phyloP scores from a whole-genome alignment of 2,113 vertebrate genomes.

The Orycteropus afer region DNA sequence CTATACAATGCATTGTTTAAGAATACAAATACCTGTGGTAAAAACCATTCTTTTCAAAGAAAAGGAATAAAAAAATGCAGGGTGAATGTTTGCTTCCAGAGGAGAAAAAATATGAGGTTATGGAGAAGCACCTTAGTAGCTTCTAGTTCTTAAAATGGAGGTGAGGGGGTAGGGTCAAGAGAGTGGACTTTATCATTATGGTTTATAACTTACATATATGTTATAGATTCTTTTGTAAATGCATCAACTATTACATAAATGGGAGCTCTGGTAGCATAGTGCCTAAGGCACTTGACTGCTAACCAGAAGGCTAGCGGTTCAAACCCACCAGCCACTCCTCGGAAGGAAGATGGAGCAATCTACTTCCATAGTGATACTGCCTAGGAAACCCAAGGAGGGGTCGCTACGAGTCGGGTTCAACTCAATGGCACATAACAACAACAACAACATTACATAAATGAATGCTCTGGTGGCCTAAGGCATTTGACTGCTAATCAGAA shows the following conservation, averaged over 20 bases:
- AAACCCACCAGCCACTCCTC: too few relatives aligned
- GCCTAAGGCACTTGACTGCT: too few relatives aligned
- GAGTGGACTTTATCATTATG: background rate
- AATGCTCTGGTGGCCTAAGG: too few relatives aligned
- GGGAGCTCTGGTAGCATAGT: too few relatives aligned
- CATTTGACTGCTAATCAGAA: too few relatives aligned
- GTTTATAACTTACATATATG: background rate
- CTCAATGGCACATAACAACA: too few relatives aligned
- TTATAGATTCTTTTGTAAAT: conserved; percentile 39
- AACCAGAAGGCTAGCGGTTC: too few relatives aligned
- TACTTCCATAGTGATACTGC: too few relatives aligned
- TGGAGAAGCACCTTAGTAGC: background rate
- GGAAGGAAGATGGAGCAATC: too few relatives aligned
- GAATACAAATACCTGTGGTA: background rate
- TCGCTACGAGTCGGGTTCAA: too few relatives aligned
- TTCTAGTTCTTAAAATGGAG: background rate
- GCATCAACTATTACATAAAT: background rate
- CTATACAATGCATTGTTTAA: background rate
- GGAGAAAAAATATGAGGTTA: background rate
- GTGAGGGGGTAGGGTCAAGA: background rate
- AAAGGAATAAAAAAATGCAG: background rate
- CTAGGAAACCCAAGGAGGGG: too few relatives aligned
- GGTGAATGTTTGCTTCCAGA: background rate
- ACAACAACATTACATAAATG: too few relatives aligned
- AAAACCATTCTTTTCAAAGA: background rate